Evolutionary conservation across 2,888 invertebrate species (phyloP).

Genomic region (Cantharis lateralis): DNA sequence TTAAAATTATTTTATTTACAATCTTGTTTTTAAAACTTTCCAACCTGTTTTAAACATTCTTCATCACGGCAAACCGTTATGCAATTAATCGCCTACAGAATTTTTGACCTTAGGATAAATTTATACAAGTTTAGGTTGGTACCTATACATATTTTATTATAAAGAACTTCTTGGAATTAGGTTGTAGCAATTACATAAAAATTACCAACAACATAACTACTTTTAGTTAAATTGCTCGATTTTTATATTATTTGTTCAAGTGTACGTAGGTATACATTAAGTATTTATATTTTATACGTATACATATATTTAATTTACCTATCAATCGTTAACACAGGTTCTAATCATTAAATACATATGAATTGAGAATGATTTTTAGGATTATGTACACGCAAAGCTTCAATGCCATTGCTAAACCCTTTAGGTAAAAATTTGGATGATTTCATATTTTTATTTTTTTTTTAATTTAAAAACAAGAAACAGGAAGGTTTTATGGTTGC

Average conservation of each 20-base stretch:
- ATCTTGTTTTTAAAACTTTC: constrained; percentile 2
- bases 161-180: neutral
- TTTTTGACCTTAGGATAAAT: constrained; percentile 6
- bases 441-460: too few species aligned
- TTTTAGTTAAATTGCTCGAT: neutral
- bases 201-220: neutral
- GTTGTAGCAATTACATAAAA: neutral
- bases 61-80: constrained; percentile 8
- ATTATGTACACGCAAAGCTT: constrained; percentile 16
- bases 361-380: constrained; percentile 8
- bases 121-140: neutral
- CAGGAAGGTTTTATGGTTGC: neutral
- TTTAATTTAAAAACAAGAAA: too few species aligned
- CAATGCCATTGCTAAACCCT: constrained; percentile 18
- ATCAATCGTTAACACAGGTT: constrained; percentile 15
- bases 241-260: neutral
- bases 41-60: constrained; percentile 16
- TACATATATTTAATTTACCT: constrained; percentile 10
- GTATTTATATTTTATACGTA: neutral
- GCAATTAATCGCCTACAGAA: constrained; percentile 8
- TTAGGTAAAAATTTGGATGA: neutral
- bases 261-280: neutral
- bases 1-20: constrained; percentile 5
- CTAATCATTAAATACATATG: constrained; percentile 25
- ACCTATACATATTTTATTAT: neutral